phyloP scores from a whole-genome alignment of 2,113 vertebrate genomes.

The Istiophorus platypterus region DNA sequence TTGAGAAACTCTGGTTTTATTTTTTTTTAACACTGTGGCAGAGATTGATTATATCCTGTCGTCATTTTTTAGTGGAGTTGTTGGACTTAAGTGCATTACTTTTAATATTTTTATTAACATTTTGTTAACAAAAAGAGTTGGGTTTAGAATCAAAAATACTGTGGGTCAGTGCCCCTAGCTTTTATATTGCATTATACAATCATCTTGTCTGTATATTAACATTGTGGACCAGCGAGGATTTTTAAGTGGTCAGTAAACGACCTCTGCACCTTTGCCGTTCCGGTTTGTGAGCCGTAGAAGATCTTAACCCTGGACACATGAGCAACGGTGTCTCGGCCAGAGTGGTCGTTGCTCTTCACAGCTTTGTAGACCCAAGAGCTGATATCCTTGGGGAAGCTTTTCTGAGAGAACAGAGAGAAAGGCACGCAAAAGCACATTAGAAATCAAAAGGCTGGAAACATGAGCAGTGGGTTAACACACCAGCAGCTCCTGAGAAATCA shows the following conservation, averaged over 20 bases:
- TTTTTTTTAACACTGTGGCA: background rate
- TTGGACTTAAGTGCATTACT: background rate
- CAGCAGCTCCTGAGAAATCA: background rate
- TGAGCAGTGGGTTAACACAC: background rate
- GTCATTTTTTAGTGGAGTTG: background rate
- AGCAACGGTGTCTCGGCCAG: slow-evolving; percentile 56
- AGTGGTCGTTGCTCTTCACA: slow-evolving; percentile 42
- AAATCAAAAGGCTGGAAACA: background rate
- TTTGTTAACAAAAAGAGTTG: background rate
- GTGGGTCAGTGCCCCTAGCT: background rate
- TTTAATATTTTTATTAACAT: background rate
- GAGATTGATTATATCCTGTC: background rate
- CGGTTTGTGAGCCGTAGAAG: slow-evolving; percentile 95
- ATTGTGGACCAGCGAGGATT: background rate
- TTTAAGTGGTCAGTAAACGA: background rate
- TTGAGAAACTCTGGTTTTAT: background rate
- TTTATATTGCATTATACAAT: background rate
- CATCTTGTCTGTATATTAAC: background rate
- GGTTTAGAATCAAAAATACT: background rate
- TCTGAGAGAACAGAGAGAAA: slow-evolving; percentile 42
- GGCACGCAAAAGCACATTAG: background rate
- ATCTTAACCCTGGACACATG: slow-evolving; percentile 89
- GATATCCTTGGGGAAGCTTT: slow-evolving; percentile 22
- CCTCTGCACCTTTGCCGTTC: slow-evolving; percentile 90
- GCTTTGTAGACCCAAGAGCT: slow-evolving; percentile 16